Base-by-base conservation (phyloP, 2,113 vertebrate genomes). In the Silurus glanis region DNA sequence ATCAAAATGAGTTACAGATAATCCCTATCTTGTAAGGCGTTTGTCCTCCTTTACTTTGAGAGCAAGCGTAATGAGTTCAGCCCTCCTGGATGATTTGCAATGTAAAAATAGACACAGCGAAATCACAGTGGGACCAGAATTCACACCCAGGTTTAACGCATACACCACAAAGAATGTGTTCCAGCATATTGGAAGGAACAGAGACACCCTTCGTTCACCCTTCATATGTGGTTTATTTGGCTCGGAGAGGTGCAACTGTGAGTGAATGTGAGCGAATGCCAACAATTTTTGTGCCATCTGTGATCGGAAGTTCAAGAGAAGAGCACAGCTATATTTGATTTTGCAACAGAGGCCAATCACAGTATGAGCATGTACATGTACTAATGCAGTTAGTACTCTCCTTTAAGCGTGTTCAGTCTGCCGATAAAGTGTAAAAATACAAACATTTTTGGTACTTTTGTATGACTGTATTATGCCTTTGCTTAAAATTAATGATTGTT, bases 21-120 rank as follows among this genome's bases (percentile, higher is more conserved):
- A 72, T 58, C 64, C 66, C 17, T 56, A 12, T 37, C 45, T 45
- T 83, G 82, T 83, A 83, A 74, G 67, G 47, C 28, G n/a, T 83
- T 74, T 83, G 25, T 71, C 71, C 53, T 71, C 2, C 9, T 83
- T 37, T 83, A 45, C 49, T 83, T 83, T 59, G 14, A 59, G 61
- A 59, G 28, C 56, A 72, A 58, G 51, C 82, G 58, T 59, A 58
- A n/a, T 59, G 82, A 74, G 25, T 74, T 83, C 74, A 55, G 67
- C 66, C 53, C n/a, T 58, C 19, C 16, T 80, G 56, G 78, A 80
- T 61, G 78, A 80, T 80, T 80, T 61, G 56, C 28, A 45, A 23
- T 61, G 10, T 61, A 80, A 80, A 80, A 80, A 80, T 80, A 80
- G 28, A 61, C 56, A 47, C 78, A 14, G 25, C 23, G n/a, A 61